Evolutionary conservation across 2,113 vertebrate genomes (phyloP).

Genomic region (Herpetotheres cachinnans): DNA sequence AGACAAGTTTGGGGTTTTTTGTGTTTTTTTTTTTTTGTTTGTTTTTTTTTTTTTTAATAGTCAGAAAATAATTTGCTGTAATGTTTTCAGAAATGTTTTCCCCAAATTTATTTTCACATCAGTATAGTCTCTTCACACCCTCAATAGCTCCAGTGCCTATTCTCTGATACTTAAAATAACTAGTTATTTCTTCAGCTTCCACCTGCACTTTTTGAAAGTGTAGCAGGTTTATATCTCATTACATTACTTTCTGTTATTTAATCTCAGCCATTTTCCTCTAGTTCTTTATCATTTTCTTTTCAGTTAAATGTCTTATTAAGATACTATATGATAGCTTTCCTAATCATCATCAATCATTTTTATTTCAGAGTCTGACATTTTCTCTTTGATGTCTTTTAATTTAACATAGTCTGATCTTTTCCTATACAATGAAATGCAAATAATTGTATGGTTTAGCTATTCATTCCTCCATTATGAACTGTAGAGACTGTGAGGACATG

Average conservation of each 20-base stretch:
- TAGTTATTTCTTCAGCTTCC: neutral
- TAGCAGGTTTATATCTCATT: conserved; percentile 16
- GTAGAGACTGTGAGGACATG: conserved; percentile 27
- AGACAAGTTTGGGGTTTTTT: too few species aligned
- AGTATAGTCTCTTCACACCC: neutral
- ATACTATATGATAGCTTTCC: conserved; percentile 30
- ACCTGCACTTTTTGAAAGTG: neutral
- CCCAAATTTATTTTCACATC: neutral
- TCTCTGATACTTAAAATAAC: conserved; percentile 18
- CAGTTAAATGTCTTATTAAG: conserved; percentile 29
- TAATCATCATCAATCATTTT: conserved; percentile 52
- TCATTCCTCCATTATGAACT: conserved; percentile 7
- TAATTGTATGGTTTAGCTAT: conserved; percentile 44
- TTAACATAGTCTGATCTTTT: conserved; percentile 46
- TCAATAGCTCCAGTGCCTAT: neutral
- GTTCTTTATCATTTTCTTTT: conserved; percentile 45
- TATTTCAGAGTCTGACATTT: conserved; percentile 65
- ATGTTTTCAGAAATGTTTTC: neutral
- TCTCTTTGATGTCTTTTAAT: conserved; percentile 59
- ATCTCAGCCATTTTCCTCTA: conserved; percentile 55
- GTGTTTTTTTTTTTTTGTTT: too few species aligned
- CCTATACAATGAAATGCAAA: conserved; percentile 57
- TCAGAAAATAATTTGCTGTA: neutral
- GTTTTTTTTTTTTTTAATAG: neutral
- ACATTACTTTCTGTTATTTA: conserved; percentile 23